These are phyloP conservation scores for Sycophila sp. DNA, from an alignment of 1,140 invertebrate genomes.

Conservation along the genomic window DNA sequence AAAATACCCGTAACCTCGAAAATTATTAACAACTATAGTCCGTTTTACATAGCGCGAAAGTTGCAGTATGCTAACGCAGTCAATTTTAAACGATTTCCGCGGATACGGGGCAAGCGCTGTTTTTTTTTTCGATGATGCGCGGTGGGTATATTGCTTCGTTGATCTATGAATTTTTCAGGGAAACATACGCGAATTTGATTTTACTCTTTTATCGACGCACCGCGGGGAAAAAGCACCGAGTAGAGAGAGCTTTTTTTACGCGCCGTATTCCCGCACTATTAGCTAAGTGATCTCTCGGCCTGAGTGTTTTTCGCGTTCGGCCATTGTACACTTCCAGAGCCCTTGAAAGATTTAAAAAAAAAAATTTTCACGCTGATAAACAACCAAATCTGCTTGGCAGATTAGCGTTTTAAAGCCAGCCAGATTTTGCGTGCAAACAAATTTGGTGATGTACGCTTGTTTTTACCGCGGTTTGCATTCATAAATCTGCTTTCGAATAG, in stretches of 20 bases:
- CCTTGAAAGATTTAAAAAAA: too few species aligned
- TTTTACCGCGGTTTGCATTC: too few species aligned
- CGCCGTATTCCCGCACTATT: neutral
- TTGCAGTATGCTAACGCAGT: conserved; percentile 1
- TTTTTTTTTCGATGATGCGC: neutral
- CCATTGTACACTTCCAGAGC: too few species aligned
- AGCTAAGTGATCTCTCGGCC: conserved; percentile 8
- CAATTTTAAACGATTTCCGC: conserved; percentile 5
- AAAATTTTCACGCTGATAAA: too few species aligned
- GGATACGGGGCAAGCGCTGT: neutral
- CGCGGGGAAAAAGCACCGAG: too few species aligned
- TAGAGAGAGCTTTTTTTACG: neutral
- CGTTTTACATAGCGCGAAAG: neutral
- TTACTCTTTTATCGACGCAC: neutral
- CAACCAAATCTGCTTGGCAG: too few species aligned
- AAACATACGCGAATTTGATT: neutral
- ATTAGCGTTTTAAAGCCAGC: too few species aligned
- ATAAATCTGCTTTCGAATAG: too few species aligned
- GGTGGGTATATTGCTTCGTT: neutral
- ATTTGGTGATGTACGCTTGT: too few species aligned
- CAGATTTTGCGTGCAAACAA: too few species aligned
- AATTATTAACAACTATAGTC: conserved; percentile 14
- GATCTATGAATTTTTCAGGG: conserved; percentile 2
- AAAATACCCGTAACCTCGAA: too few species aligned
- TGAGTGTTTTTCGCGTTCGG: too few species aligned